Base-by-base conservation (phyloP, 2,797 vertebrate species). In the Acipenser transmontanus region DNA sequence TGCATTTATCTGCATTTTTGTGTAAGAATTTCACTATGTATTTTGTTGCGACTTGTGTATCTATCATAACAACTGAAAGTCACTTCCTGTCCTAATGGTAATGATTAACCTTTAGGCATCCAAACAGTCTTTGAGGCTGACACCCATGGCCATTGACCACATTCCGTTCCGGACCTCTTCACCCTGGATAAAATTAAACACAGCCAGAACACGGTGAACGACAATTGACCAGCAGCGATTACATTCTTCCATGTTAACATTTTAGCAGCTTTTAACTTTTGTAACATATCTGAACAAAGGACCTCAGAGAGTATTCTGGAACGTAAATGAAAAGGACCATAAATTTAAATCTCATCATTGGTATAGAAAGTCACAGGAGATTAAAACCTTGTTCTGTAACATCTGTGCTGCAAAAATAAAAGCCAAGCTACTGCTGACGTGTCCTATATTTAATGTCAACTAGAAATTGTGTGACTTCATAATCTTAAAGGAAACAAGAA, bases 121-220 rank as follows among this genome's bases (percentile, higher is more conserved):
- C 71, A 78, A 70, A 82, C 84, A 82, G 70, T 71, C 63, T 65
- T 72, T 72, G 73, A 82, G 71, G 72, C 85, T 81, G 79, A 83
- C 82, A 79, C 84, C 76, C 80, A 64, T 85, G 83, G 84, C 85
- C 87, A 89, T 83, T 77, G 70, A 85, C 84, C 89, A 88, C 90
- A 90, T 92, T 91, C 84, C 89, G 88, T 75, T 87, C 73, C 79
- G 89, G 86, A 90, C 89, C 89, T 90, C 86, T 88, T 77, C 77
- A 84, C 84, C 82, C 84, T 75, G 70, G 76, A 82, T 82, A 84
- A 88, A 90, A 87, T 87, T 83, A 91, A 88, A 90, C 76, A 81
- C 81, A 88, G 80, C 83, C 81, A 72, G 69, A 66, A 54, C 52
- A 54, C 7, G 52, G 52, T 34, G 34, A 34, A 34, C 34, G 34